These are phyloP conservation scores for Caenorhabditis auriculariae DNA, from an alignment of 2,888 invertebrate genomes.

Conservation along the genomic window DNA sequence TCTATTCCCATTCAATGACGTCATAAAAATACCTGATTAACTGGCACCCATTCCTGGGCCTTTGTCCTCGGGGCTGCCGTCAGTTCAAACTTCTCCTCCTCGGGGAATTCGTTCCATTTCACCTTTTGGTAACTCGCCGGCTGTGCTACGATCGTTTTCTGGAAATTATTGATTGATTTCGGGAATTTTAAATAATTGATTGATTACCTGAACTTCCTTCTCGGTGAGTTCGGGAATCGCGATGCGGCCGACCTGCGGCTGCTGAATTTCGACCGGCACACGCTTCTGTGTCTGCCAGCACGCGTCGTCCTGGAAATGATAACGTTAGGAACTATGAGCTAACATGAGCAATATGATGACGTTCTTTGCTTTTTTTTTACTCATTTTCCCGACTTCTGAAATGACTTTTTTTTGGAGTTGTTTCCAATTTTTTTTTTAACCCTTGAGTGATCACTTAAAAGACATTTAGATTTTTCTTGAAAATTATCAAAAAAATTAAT, in stretches of 20 bases:
- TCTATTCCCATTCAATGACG: background rate
- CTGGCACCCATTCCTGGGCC: conserved; percentile 58
- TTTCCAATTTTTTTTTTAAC: background rate
- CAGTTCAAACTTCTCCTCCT: conserved; percentile 43
- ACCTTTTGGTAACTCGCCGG: conserved; percentile 49
- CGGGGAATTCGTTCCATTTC: conserved; percentile 60
- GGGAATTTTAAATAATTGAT: background rate
- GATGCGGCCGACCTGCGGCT: conserved; percentile 49
- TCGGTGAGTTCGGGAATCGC: conserved; percentile 42
- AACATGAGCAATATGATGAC: background rate
- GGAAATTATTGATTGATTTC: conserved; percentile 9
- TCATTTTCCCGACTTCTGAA: background rate
- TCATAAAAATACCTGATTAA: conserved; percentile 31
- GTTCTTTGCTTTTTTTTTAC: background rate
- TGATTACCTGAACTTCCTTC: conserved; percentile 37
- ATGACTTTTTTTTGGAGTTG: background rate
- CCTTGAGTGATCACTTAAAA: background rate
- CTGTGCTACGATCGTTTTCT: conserved; percentile 57
- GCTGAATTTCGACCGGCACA: conserved; percentile 37
- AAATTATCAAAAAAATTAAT: background rate
- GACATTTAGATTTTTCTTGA: background rate
- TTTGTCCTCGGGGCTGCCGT: conserved; percentile 50
- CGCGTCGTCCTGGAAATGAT: conserved; percentile 48
- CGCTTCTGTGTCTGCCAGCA: conserved; percentile 52
- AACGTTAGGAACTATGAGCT: background rate